phyloP scores from a whole-genome alignment of 2,888 invertebrate species.

The Sialis lutaria region DNA sequence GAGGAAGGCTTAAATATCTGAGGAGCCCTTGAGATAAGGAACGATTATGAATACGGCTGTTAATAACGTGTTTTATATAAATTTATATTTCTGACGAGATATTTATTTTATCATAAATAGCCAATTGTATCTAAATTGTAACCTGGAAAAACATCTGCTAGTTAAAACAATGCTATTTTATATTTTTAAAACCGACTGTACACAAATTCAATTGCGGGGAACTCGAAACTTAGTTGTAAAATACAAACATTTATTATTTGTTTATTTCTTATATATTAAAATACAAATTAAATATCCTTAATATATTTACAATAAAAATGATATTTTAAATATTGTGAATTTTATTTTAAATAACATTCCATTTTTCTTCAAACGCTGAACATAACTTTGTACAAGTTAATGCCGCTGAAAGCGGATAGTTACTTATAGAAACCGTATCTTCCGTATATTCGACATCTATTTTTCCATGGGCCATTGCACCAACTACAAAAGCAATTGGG shows the following conservation, averaged over 20 bases:
- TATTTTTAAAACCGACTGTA: no score
- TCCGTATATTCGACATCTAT: conserved; percentile 80
- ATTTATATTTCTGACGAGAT: no score
- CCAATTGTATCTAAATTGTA: no score
- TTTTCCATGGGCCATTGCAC: conserved; percentile 96
- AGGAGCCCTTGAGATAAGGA: no score
- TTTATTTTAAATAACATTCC: conserved; percentile 47
- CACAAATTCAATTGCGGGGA: not conserved
- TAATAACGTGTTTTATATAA: no score
- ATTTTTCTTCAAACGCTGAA: conserved; percentile 85
- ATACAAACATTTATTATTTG: not conserved
- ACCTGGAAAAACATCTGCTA: no score
- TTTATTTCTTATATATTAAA: not conserved
- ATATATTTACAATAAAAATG: not conserved
- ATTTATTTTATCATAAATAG: no score
- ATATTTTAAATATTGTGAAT: not conserved
- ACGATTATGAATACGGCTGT: no score
- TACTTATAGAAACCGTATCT: conserved; percentile 80
- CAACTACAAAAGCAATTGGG: conserved; percentile 80
- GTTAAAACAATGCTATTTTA: no score
- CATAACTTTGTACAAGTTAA: conserved; percentile 91
- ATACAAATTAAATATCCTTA: not conserved
- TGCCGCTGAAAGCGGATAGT: conserved; percentile 92
- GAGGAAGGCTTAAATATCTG: no score
- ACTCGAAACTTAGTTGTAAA: not conserved